These are phyloP conservation scores for Hippocampus mohnikei DNA, from an alignment of 2,113 vertebrate species.

Conservation along the genomic window DNA sequence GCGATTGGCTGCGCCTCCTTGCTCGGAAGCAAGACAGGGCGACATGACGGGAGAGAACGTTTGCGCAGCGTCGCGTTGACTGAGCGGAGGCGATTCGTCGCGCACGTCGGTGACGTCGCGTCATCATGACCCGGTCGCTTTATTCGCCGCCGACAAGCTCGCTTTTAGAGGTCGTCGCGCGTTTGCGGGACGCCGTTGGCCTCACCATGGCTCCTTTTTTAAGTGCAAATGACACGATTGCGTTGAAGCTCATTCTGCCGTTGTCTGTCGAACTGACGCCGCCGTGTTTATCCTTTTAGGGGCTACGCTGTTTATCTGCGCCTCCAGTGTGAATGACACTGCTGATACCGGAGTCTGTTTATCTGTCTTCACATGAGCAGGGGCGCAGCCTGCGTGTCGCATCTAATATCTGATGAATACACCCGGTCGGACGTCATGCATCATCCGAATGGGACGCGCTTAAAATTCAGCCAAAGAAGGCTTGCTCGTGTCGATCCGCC, in stretches of 20 bases:
- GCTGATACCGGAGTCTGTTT: slow-evolving; percentile 6
- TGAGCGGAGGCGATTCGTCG: neutral
- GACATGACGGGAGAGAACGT: neutral
- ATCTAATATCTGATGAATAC: slow-evolving; percentile 12
- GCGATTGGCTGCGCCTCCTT: neutral
- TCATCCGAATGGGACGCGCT: neutral
- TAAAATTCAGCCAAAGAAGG: slow-evolving; percentile 4
- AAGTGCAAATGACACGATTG: neutral
- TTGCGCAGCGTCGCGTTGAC: neutral
- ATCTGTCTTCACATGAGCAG: slow-evolving; percentile 5
- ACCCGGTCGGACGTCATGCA: neutral
- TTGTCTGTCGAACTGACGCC: slow-evolving; percentile 9
- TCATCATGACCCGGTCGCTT: neutral
- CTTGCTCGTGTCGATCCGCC: neutral
- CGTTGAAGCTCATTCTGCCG: slow-evolving; percentile 6
- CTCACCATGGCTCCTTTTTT: neutral
- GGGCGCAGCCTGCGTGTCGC: slow-evolving; percentile 7
- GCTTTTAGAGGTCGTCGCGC: neutral
- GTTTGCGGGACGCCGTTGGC: neutral
- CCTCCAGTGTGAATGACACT: slow-evolving; percentile 16
- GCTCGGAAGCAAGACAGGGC: neutral
- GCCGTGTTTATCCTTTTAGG: neutral
- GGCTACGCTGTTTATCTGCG: slow-evolving; percentile 11
- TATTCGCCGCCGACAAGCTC: neutral
- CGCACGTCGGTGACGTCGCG: neutral